Evolutionary conservation across 2,888 invertebrate genomes (phyloP).

Genomic region (Polydesmus complanatus): DNA sequence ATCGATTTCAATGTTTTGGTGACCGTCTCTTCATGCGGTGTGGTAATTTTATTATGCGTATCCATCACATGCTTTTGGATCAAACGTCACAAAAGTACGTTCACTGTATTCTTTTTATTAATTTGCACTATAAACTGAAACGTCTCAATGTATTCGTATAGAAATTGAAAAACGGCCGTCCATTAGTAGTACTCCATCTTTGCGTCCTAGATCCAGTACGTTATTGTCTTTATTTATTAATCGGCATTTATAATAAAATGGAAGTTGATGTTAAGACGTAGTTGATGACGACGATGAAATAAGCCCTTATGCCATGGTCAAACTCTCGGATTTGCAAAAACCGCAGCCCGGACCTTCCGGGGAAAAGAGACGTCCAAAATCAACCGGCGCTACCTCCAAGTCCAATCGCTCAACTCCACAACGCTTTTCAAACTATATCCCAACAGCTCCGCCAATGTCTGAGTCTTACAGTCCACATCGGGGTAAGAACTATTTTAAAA

Average conservation of each 20-base stretch:
- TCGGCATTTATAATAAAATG: neutral
- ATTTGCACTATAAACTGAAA: no score
- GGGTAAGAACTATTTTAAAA: neutral
- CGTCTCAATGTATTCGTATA: no score
- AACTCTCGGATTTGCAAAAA: conserved; percentile 8
- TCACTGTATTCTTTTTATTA: no score
- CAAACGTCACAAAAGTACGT: neutral
- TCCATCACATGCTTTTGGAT: neutral
- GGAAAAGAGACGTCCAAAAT: neutral
- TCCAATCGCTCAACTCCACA: neutral
- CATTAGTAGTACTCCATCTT: no score
- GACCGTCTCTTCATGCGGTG: neutral
- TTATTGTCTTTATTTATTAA: neutral
- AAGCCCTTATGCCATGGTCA: conserved; percentile 14
- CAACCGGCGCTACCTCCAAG: neutral
- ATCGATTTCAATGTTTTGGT: neutral
- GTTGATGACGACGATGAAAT: conserved; percentile 11
- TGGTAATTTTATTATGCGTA: neutral
- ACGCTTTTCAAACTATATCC: conserved; percentile 4
- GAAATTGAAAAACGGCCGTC: no score
- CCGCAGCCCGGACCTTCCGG: neutral
- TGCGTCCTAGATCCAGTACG: neutral
- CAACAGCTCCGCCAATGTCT: conserved; percentile 16
- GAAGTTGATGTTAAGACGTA: neutral
- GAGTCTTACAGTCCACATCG: conserved; percentile 8